Conservation (phyloP, 1,140 invertebrate genomes). For the Lasaia peninsularis region DNA sequence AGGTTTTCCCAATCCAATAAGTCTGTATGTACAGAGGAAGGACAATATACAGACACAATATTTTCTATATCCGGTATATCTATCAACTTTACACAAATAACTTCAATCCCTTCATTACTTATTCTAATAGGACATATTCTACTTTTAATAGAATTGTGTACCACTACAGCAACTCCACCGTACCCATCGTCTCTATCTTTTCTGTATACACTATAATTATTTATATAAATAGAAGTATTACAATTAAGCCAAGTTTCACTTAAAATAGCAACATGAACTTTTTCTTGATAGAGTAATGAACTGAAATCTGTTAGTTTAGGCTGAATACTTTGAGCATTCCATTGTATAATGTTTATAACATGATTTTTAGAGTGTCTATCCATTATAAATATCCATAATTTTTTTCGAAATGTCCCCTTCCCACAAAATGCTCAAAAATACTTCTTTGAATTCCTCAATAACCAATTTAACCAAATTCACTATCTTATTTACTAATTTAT, state of each 20-base stretch:
- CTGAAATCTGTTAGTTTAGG: background rate
- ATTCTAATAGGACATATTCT: background rate
- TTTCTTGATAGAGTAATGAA: background rate
- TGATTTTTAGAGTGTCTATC: background rate
- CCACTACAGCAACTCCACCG: background rate
- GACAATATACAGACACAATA: background rate
- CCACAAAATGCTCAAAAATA: background rate
- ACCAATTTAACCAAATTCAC: background rate
- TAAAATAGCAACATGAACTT: background rate
- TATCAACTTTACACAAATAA: background rate
- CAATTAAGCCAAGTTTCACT: background rate
- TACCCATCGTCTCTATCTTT: background rate
- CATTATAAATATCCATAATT: background rate
- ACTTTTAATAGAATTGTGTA: background rate
- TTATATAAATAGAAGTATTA: background rate
- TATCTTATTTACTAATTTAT: background rate
- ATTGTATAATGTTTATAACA: background rate
- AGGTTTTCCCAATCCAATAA: background rate
- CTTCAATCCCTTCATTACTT: background rate
- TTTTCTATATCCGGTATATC: background rate
- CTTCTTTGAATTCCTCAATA: background rate
- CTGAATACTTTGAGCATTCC: conserved; percentile 1
- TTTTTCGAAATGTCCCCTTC: background rate
- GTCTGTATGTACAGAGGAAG: background rate
- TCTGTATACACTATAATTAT: background rate